Evolutionary conservation across 2,888 invertebrate species (phyloP).

Genomic region (Spilarctia lutea): DNA sequence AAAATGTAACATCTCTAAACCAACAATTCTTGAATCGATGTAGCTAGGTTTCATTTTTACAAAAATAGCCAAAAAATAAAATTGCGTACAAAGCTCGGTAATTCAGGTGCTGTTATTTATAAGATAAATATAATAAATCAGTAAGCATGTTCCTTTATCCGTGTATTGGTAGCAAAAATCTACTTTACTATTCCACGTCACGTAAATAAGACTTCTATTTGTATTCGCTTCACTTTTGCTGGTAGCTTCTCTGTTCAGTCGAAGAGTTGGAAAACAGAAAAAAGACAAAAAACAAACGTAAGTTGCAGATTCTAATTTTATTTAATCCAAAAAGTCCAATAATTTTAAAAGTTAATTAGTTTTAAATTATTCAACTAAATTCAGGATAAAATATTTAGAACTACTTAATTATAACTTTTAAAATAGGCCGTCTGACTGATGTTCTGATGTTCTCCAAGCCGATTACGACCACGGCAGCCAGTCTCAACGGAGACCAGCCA

Average conservation of each 20-base stretch:
- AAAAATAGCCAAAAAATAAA: too few species aligned
- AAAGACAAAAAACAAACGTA: background rate
- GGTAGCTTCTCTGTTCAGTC: background rate
- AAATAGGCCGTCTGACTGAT: too few species aligned
- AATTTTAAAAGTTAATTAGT: background rate
- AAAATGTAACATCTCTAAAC: too few species aligned
- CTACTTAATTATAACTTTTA: too few species aligned
- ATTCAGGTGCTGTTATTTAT: background rate
- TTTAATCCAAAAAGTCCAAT: background rate
- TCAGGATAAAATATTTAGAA: too few species aligned
- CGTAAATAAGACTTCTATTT: constrained; percentile 27
- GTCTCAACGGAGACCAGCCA: too few species aligned
- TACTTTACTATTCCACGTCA: constrained; percentile 27
- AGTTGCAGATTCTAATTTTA: background rate
- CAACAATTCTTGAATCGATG: too few species aligned
- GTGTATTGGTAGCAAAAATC: constrained; percentile 17
- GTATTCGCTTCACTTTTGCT: constrained; percentile 15
- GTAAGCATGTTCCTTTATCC: constrained; percentile 1
- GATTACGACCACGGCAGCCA: too few species aligned
- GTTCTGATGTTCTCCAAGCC: too few species aligned
- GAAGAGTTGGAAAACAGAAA: background rate
- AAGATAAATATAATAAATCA: background rate
- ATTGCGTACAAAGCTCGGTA: too few species aligned
- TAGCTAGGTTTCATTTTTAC: too few species aligned
- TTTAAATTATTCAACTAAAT: too few species aligned